A percentile compares a stretch with the other conserved stretches of the same genome.
Evolutionary conservation across 2,113 vertebrate species (phyloP).

Genomic region (Anthoscopus minutus): DNA sequence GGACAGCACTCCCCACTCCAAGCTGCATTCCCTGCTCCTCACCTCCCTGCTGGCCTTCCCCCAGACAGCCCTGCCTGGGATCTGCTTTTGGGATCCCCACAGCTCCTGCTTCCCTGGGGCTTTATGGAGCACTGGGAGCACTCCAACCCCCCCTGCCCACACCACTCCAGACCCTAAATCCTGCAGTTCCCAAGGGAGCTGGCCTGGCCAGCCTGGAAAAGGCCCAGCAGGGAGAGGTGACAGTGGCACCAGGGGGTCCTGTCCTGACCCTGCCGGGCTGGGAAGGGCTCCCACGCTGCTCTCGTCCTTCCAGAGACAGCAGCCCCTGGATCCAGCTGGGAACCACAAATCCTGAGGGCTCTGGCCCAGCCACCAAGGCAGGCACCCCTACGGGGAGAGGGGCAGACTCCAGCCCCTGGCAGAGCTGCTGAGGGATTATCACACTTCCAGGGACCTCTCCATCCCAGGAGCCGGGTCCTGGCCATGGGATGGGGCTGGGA

Average conservation of each 20-base stretch:
- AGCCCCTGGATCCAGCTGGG: not conserved
- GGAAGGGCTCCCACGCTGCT: too few relatives aligned
- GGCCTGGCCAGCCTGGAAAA: not conserved
- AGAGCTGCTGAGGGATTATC: not conserved
- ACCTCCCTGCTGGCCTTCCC: not conserved
- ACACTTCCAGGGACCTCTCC: not conserved
- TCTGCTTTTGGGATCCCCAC: accelerated
- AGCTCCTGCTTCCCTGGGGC: accelerated
- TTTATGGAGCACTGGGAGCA: accelerated
- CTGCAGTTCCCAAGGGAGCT: accelerated
- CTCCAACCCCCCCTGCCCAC: not conserved
- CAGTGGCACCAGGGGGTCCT: accelerated
- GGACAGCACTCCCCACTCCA: accelerated
- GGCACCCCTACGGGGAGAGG: accelerated
- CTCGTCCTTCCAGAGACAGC: not conserved
- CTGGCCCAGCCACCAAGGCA: accelerated
- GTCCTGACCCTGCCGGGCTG: not conserved
- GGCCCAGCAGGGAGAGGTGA: too few relatives aligned
- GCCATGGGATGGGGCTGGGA: not conserved
- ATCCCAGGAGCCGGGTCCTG: accelerated
- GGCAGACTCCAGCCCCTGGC: not conserved
- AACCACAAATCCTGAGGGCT: not conserved
- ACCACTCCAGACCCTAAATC: accelerated
- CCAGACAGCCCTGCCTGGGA: accelerated
- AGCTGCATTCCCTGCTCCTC: not conserved